These are phyloP conservation scores for Helogale parvula DNA, from an alignment of 2,113 vertebrate species.

Conservation along the genomic window DNA sequence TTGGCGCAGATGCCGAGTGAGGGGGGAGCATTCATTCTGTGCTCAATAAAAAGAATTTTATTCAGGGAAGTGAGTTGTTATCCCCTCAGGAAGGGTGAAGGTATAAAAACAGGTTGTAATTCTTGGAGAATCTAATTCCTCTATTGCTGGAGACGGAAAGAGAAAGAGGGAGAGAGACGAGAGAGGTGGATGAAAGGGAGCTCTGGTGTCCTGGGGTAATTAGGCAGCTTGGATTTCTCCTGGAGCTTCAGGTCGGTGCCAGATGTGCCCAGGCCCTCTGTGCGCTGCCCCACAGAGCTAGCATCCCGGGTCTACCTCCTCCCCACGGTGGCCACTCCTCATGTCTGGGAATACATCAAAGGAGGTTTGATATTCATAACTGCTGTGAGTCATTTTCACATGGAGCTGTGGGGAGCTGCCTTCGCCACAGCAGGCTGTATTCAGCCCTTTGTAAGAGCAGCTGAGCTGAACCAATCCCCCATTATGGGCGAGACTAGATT, in stretches of 20 bases:
- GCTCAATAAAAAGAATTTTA: conserved; percentile 60
- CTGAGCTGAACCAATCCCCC: conserved; percentile 66
- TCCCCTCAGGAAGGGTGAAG: conserved; percentile 48
- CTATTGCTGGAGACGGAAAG: not conserved
- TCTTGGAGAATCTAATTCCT: conserved; percentile 67
- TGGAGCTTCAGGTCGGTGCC: conserved; percentile 17
- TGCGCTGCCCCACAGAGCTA: not conserved
- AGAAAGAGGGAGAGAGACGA: not conserved
- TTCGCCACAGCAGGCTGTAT: not conserved
- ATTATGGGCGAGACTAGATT: conserved; percentile 28
- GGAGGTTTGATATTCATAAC: conserved; percentile 71
- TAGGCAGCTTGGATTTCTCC: conserved; percentile 55
- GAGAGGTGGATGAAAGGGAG: conserved; percentile 11
- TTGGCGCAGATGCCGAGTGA: not conserved
- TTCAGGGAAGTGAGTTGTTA: conserved; percentile 63
- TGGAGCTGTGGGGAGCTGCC: conserved; percentile 57
- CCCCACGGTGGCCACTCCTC: conserved; percentile 10
- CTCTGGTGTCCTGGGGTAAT: conserved; percentile 42
- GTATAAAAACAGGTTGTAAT: conserved; percentile 70
- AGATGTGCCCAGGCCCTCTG: conserved; percentile 54
- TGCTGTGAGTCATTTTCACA: conserved; percentile 75
- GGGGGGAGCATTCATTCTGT: conserved; percentile 51
- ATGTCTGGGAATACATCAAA: conserved; percentile 76
- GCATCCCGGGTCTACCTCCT: conserved; percentile 37
- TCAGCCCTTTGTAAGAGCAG: conserved; percentile 67